These are phyloP conservation scores for Microplitis demolitor DNA, from an alignment of 1,140 invertebrate species.

Conservation along the genomic window DNA sequence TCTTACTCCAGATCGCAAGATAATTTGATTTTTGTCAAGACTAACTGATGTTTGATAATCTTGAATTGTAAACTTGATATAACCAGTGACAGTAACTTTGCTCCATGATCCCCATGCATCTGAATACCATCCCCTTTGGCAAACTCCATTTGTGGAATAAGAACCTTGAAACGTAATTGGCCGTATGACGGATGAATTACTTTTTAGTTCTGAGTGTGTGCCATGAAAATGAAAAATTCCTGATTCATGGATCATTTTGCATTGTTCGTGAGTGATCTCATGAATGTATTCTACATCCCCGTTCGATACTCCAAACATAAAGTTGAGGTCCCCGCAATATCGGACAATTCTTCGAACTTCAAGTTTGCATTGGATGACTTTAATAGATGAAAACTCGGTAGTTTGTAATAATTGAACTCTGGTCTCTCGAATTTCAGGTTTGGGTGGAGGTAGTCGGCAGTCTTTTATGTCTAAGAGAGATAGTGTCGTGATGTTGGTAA, in stretches of 20 bases:
- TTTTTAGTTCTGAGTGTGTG: not conserved
- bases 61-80: not conserved
- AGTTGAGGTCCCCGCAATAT: slow-evolving; percentile 17
- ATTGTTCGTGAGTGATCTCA: slow-evolving; percentile 1
- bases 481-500: slow-evolving; percentile 7
- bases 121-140: not conserved
- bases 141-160: not conserved
- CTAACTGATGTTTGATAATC: slow-evolving; percentile 1
- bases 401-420: slow-evolving; percentile 18
- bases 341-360: slow-evolving; percentile 1
- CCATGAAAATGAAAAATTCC: not conserved
- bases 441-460: slow-evolving; percentile 3
- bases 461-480: slow-evolving; percentile 4
- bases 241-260: not conserved
- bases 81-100: slow-evolving; percentile 5
- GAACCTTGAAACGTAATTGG: not conserved
- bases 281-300: not conserved
- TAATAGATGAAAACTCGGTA: not conserved
- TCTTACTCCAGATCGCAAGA: not conserved
- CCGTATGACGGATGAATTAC: not conserved
- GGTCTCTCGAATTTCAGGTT: not conserved
- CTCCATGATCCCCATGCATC: slow-evolving; percentile 15
- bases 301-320: slow-evolving; percentile 3
- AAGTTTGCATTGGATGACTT: slow-evolving; percentile 12
- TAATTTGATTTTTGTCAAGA: not conserved